A percentile compares a stretch with the other conserved stretches of the same genome.
phyloP scores from a whole-genome alignment of 2,888 invertebrate genomes.

The Mesoligia furuncula region DNA sequence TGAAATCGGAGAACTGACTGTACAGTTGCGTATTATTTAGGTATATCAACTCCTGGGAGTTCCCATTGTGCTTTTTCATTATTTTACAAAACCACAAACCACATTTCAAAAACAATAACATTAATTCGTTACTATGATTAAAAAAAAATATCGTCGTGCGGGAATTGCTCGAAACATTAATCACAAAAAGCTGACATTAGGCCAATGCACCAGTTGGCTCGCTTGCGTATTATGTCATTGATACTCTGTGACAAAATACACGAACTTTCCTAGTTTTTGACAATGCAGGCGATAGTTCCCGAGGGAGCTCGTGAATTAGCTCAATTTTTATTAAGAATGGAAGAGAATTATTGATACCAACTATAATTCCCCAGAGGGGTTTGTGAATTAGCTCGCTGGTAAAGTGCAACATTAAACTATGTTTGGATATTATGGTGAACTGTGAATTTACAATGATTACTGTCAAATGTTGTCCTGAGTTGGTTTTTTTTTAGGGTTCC shows the following conservation, averaged over 20 bases:
- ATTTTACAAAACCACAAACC: background rate
- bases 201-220: conserved; percentile 49
- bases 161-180: conserved; percentile 33
- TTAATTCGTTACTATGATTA: background rate
- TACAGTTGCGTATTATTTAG: background rate
- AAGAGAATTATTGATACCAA: conserved; percentile 1
- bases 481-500: background rate
- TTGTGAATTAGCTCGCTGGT: background rate
- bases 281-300: conserved; percentile 1
- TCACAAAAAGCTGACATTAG: conserved; percentile 49
- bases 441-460: background rate
- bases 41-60: conserved; percentile 6
- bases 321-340: background rate
- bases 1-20: background rate
- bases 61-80: background rate
- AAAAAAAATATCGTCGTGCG: conserved; percentile 13
- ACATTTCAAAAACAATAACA: conserved; percentile 8
- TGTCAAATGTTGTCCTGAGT: background rate
- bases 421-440: background rate
- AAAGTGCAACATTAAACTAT: background rate
- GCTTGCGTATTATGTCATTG: conserved; percentile 42
- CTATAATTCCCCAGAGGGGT: conserved; percentile 2
- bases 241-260: conserved; percentile 35
- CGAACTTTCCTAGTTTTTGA: conserved; percentile 17
- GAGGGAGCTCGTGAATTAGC: background rate